Conservation (phyloP, 2,797 vertebrate genomes). For the Lerista edwardsae region DNA sequence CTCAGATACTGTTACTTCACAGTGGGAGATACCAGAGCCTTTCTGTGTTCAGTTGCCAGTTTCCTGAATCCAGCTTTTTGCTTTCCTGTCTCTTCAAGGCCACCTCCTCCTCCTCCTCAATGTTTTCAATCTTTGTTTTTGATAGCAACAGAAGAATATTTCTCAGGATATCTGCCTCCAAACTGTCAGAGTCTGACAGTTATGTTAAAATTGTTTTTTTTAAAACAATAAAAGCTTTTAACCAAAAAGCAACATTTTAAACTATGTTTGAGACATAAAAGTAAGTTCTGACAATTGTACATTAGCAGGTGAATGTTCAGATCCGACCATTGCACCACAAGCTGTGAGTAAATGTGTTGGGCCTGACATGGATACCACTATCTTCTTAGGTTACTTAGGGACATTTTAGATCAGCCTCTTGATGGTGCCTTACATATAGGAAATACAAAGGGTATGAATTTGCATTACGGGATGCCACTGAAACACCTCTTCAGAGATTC, state of each 20-base stretch:
- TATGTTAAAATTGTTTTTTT: conserved; percentile 20
- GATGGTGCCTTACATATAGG: background rate
- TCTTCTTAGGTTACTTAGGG: background rate
- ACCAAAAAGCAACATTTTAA: too few relatives aligned
- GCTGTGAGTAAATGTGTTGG: background rate
- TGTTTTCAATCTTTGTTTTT: background rate
- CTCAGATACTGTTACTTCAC: conserved; percentile 75
- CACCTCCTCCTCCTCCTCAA: background rate
- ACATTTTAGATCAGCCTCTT: background rate
- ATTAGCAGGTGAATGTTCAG: background rate
- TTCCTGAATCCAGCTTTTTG: conserved; percentile 71
- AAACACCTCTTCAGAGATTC: background rate
- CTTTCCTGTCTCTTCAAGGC: conserved; percentile 64
- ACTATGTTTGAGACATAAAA: too few relatives aligned
- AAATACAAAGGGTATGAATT: background rate
- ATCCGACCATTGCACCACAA: background rate
- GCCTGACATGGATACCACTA: background rate
- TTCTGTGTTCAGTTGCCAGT: conserved; percentile 68
- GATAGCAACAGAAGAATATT: conserved; percentile 18
- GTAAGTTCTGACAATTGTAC: background rate
- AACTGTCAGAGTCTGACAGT: conserved; percentile 14
- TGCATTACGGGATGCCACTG: background rate
- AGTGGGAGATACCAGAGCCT: conserved; percentile 65
- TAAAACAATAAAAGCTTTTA: too few relatives aligned
- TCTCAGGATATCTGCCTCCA: background rate